Evolutionary conservation across 2,888 invertebrate genomes (phyloP), one percentile per base, ranked within the genome.

Genomic region (Apamea anceps): DNA sequence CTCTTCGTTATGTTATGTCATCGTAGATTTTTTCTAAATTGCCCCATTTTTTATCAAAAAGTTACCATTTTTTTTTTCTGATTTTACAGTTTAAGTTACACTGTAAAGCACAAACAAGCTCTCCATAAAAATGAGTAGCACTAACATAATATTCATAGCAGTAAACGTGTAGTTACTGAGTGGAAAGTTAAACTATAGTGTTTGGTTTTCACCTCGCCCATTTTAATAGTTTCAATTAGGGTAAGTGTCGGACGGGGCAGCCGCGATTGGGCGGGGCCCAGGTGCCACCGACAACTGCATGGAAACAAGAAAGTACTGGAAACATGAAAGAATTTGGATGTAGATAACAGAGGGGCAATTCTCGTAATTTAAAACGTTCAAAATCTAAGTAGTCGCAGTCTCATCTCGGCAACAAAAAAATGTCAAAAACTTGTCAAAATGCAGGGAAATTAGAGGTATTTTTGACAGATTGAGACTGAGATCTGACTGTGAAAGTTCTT

Each of bases 171-270:
- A 79, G 82, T 84, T 85, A 87, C 73, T 71, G 42, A 81, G 77
- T 83, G 82, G 82, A 85, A 86, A 88, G 83, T 71, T 89, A 85
- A 76, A 87, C 86, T 85, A 86, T 85, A 87, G 87, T 91, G 89
- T 91, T 91, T 90, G 83, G 85, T 90, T 91, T 92, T 89, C 91
- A 89, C 89, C 87, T 91, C 83, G 82, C 86, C 90, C 78, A 86
- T 87, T 86, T 89, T 92, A 92, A 92, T 92, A 87, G 90, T 92
- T 92, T 91, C 91, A 92, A 92, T 92, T 91, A 88, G 90, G 85
- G 89, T 86, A 82, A 90, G 87, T 89, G 88, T 87, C 72, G 79
- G 75, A 77, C 81, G 66, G 81, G 84, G 89, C 89, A 81, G 87
- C 80, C 82, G 82, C 87, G 81, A 77, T 85, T 78, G 90, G 90